Conservation (phyloP, 2,113 vertebrate species). For the Colossoma macropomum region DNA sequence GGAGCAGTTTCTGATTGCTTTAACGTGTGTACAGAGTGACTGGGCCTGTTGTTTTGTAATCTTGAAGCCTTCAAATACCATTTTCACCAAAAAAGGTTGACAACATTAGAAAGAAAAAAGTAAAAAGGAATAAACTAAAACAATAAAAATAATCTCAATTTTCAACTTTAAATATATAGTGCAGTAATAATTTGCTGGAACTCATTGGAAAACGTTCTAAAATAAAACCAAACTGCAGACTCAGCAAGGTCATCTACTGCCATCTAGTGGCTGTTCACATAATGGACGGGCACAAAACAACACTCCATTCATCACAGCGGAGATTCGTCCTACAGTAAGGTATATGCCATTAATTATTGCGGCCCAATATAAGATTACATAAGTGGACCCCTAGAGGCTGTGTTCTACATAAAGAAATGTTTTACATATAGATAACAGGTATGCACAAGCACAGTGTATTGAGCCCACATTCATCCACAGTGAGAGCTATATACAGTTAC, state of each 20-base stretch:
- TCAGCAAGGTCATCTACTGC: conserved; percentile 67
- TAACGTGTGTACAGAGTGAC: no score
- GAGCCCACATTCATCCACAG: background rate
- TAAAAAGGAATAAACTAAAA: background rate
- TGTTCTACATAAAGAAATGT: background rate
- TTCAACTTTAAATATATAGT: background rate
- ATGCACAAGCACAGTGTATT: background rate
- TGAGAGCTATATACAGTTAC: background rate
- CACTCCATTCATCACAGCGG: background rate
- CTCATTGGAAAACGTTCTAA: background rate
- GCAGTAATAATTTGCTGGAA: background rate
- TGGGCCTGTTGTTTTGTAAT: no score
- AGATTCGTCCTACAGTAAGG: background rate
- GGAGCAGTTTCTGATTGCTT: no score
- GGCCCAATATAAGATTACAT: background rate
- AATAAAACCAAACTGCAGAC: conserved; percentile 24
- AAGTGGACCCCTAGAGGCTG: background rate
- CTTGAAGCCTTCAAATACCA: no score
- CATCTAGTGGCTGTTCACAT: conserved; percentile 69
- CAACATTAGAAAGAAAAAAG: background rate
- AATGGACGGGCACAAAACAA: background rate
- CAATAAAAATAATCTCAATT: background rate
- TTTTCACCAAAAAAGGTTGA: no score
- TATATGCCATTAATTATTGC: background rate
- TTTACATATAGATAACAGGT: no score